These are phyloP conservation scores for Hylia prasina DNA, from an alignment of 2,113 vertebrate genomes.

Conservation along the genomic window DNA sequence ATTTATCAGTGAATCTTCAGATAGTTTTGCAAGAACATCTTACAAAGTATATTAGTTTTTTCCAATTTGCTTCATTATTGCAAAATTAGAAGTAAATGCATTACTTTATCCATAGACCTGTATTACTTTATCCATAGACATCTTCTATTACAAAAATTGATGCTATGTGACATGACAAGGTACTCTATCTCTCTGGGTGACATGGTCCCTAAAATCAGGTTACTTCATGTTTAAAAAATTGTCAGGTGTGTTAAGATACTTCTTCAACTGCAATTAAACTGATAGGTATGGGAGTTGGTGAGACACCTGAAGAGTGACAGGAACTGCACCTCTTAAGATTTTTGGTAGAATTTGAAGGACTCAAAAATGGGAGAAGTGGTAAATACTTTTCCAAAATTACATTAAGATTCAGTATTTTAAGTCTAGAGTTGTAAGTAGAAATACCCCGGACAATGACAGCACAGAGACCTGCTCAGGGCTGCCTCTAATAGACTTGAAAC, in stretches of 20 bases:
- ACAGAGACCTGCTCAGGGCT: neutral
- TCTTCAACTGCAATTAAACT: neutral
- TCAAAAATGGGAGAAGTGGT: neutral
- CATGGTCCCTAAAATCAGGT: neutral
- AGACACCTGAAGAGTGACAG: neutral
- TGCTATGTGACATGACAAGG: neutral
- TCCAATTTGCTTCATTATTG: neutral
- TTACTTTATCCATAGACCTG: neutral
- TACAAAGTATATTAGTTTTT: neutral
- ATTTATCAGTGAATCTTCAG: neutral
- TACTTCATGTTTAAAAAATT: neutral
- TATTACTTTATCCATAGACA: neutral
- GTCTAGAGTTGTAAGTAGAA: neutral
- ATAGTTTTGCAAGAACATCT: neutral
- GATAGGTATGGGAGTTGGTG: neutral
- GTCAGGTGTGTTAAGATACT: neutral
- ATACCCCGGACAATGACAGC: neutral
- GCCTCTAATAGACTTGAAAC: neutral
- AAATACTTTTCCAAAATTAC: neutral
- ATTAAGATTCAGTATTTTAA: neutral
- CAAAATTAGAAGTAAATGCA: neutral
- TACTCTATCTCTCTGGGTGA: neutral
- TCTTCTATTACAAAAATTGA: neutral
- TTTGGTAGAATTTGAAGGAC: neutral
- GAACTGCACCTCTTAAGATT: neutral